Evolutionary conservation across 1,140 invertebrate species (phyloP).

Genomic region (Oscheius sp.): DNA sequence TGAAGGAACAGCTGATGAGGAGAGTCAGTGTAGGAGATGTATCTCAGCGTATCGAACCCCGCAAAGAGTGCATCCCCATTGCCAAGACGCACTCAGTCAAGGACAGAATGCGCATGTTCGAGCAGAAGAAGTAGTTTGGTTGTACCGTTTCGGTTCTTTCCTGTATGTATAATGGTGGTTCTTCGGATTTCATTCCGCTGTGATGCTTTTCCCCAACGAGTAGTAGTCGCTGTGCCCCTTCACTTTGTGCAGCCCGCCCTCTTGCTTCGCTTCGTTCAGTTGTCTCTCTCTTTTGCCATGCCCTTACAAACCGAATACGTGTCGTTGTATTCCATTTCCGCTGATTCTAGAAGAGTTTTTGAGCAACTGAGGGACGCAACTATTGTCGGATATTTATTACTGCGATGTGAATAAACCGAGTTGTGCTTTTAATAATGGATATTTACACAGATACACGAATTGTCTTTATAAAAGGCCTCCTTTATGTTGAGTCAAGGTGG

Average conservation of each 20-base stretch:
- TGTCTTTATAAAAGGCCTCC: no score
- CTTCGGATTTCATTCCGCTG: not conserved
- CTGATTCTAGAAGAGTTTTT: no score
- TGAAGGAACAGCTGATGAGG: slow-evolving; percentile 20
- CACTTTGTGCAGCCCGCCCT: not conserved
- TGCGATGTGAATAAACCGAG: no score
- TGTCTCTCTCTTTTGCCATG: not conserved
- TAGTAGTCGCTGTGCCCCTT: not conserved
- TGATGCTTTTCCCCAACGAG: not conserved
- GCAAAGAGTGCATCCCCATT: slow-evolving; percentile 4
- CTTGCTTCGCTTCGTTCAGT: not conserved
- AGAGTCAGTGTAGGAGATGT: slow-evolving; percentile 15
- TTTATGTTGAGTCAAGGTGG: no score
- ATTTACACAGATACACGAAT: no score
- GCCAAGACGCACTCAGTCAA: slow-evolving; percentile 28
- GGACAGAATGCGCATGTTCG: slow-evolving; percentile 20
- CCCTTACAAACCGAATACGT: not conserved
- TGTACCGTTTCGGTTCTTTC: no score
- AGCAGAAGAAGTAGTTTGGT: not conserved
- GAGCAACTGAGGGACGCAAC: no score
- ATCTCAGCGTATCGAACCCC: not conserved
- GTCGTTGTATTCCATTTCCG: slow-evolving; percentile 5
- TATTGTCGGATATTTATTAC: no score
- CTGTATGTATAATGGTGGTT: slow-evolving; percentile 4
- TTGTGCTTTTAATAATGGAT: no score